phyloP scores from a whole-genome alignment of 1,140 invertebrate species.

The Papilio helenus region DNA sequence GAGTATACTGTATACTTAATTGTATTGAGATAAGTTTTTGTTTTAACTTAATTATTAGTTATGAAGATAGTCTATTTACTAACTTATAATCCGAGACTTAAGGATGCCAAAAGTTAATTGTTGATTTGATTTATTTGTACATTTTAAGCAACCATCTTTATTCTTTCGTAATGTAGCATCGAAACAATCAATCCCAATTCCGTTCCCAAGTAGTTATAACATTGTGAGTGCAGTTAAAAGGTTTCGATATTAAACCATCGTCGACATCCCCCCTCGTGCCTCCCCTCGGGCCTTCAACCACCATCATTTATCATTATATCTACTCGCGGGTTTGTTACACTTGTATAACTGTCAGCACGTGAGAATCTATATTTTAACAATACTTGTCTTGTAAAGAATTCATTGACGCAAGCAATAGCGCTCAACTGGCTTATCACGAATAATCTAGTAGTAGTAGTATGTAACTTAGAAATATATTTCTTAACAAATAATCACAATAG shows the following conservation, averaged over 20 bases:
- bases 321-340: slow-evolving; percentile 1
- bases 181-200: slow-evolving; percentile 28
- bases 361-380: slow-evolving; percentile 7
- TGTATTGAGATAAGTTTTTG: too few relatives aligned
- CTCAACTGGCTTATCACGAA: too few relatives aligned
- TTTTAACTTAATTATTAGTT: too few relatives aligned
- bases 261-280: neutral
- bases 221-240: slow-evolving; percentile 35
- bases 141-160: neutral
- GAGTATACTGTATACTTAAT: too few relatives aligned
- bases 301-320: slow-evolving; percentile 31
- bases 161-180: neutral
- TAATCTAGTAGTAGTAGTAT: too few relatives aligned
- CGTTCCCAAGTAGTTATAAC: slow-evolving; percentile 25
- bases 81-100: neutral
- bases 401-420: neutral
- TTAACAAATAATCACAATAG: too few relatives aligned
- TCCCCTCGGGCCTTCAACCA: neutral
- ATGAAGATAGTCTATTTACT: neutral
- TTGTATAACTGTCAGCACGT: slow-evolving; percentile 30
- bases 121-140: neutral
- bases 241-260: slow-evolving; percentile 34
- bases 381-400: slow-evolving; percentile 7
- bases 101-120: neutral
- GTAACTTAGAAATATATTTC: too few relatives aligned